Evolutionary conservation across 2,797 vertebrate species (phyloP).

Genomic region (Pangasius krempfi): DNA sequence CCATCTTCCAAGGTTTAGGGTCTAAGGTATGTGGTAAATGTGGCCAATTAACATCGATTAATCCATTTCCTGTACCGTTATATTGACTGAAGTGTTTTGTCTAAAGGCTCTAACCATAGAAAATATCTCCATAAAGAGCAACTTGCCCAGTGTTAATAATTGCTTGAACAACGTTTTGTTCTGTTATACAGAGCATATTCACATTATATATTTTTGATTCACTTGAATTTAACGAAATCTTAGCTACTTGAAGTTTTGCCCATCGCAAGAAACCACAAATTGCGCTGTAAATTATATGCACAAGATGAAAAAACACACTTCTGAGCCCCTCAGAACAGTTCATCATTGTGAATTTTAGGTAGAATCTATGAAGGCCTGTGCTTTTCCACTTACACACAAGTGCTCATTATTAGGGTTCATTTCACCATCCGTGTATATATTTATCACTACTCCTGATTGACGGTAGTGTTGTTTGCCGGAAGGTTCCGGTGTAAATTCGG

Average conservation of each 20-base stretch:
- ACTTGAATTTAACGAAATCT: background rate
- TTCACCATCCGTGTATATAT: background rate
- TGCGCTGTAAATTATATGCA: background rate
- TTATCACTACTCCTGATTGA: constrained; percentile 63
- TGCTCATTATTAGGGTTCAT: constrained; percentile 28
- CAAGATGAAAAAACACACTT: background rate
- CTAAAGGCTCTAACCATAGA: background rate
- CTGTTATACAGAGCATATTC: background rate
- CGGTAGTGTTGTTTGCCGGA: constrained; percentile 57
- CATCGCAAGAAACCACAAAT: background rate
- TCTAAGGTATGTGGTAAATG: background rate
- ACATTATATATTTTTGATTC: background rate
- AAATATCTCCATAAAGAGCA: background rate
- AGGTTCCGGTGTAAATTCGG: constrained; percentile 96
- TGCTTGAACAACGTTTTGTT: background rate
- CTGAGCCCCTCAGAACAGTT: background rate
- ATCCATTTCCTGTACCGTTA: background rate
- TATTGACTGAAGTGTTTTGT: background rate
- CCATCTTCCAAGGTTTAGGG: too few relatives aligned
- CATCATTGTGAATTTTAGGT: constrained; percentile 1
- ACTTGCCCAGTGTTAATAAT: background rate
- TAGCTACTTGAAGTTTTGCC: constrained; percentile 3
- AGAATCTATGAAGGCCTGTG: background rate
- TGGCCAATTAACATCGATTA: too few relatives aligned
- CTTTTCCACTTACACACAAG: constrained; percentile 20